Base-by-base conservation (phyloP, 2,797 vertebrate genomes). In the Rhinella marina region DNA sequence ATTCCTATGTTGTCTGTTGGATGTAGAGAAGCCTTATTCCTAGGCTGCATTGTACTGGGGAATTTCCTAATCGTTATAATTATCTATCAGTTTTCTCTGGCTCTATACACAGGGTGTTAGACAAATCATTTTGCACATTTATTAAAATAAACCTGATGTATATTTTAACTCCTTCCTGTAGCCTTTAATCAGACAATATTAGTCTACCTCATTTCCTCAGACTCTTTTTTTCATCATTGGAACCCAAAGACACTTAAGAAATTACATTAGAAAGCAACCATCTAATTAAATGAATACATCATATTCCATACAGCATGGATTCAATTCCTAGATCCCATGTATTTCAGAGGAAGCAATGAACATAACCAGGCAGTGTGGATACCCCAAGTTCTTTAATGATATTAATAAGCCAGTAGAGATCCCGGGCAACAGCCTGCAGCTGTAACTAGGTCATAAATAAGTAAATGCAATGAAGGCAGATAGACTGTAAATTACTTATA, bases 401-500 rank as follows among this genome's bases (percentile, higher is more conserved):
- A 81, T 88, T 75, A 86, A 76, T 85, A 66, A 85, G 61, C 56
- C 84, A 59, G 54, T 50, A 73, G 17, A 80, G n/a, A 76, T 27
- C 48, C 56, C 27, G 54, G 86, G 27, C 87, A 89, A 84, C 5
- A 8, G 57, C 32, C 82, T 89, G 29, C 52, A 88, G 6, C 0
- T 77, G 83, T 50, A 70, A 64, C n/a, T 48, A 59, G n/a, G 23
- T 86, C 79, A 91, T 90, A 91, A 91, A 92, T 91, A 92, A 93
- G 87, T 90, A 85, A 86, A 82, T n/a, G 68, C 25, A 61, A 86
- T 61, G 81, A 88, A 29, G 81, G 81, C 91, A 61, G 82, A 85
- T 89, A 89, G 56, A 82, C 81, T 90, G 89, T 91, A 91, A 91
- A 92, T 89, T 90, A 90, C 90, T 91, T 88, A 88, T 91, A 87